Evolutionary conservation across 1,140 invertebrate genomes (phyloP).

Genomic region (Megalonaias nervosa): DNA sequence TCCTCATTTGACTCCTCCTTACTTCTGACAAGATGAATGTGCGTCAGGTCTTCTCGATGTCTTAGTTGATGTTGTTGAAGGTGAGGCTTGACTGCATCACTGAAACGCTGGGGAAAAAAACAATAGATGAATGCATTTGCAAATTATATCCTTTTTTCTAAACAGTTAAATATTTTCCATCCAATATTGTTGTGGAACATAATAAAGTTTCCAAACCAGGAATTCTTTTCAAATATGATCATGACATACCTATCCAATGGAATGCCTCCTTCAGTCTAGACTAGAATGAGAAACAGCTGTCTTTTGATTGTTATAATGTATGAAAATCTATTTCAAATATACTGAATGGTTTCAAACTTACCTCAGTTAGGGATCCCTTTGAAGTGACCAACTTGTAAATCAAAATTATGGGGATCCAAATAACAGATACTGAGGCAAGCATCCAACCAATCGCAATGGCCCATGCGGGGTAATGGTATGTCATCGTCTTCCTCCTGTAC

Average conservation of each 20-base stretch:
- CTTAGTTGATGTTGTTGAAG: constrained; percentile 42
- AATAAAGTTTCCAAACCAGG: no score
- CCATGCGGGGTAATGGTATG: constrained; percentile 61
- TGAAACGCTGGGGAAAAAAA: constrained; percentile 30
- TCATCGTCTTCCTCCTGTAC: constrained; percentile 68
- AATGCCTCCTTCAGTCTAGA: no score
- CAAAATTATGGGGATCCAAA: constrained; percentile 60
- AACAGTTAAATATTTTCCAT: no score
- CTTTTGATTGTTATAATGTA: no score
- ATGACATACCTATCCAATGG: no score
- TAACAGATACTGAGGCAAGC: constrained; percentile 52
- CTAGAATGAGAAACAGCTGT: no score
- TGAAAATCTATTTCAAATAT: no score
- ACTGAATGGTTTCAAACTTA: constrained; percentile 15
- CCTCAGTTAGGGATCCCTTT: constrained; percentile 52
- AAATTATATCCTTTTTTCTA: no score
- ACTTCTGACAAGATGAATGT: background rate
- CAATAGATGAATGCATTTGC: no score
- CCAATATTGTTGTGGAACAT: no score
- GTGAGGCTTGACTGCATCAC: constrained; percentile 24
- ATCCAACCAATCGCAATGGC: constrained; percentile 62
- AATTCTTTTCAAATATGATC: no score
- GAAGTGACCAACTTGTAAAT: constrained; percentile 44
- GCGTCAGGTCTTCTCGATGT: constrained; percentile 31
- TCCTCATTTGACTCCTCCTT: no score